phyloP scores from a whole-genome alignment of 35 echinoderm and acorn worm species.

The Eucidaris tribuloides region DNA sequence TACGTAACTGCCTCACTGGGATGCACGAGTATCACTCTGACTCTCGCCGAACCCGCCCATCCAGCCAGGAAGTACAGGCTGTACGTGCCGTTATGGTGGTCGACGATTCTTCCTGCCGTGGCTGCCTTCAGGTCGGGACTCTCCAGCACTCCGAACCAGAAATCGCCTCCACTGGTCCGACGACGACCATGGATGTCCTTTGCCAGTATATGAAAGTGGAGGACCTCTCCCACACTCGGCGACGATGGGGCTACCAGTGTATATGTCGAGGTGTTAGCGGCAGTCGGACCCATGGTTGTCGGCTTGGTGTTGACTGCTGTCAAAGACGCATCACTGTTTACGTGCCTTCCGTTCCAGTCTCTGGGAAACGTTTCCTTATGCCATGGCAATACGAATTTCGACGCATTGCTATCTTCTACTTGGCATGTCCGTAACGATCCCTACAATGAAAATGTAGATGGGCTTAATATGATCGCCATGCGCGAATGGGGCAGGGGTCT shows the following conservation, averaged over 20 bases:
- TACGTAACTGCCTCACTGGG: conserved; percentile 23
- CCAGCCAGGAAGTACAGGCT: conserved; percentile 53
- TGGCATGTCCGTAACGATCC: too few relatives aligned
- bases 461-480: too few relatives aligned
- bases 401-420: too few relatives aligned
- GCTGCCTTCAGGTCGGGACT: conserved; percentile 14
- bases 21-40: conserved; percentile 32
- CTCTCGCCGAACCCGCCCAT: conserved; percentile 22
- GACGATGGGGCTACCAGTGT: background rate
- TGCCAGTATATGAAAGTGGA: background rate
- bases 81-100: conserved; percentile 59
- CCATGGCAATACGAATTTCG: too few relatives aligned
- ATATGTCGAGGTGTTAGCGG: background rate
- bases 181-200: background rate
- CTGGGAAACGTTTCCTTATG: too few relatives aligned
- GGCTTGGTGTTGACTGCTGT: background rate
- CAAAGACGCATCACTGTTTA: background rate
- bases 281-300: background rate
- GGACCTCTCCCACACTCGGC: background rate
- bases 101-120: conserved; percentile 36
- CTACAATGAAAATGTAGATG: too few relatives aligned
- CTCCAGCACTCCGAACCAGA: conserved; percentile 10
- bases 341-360: too few relatives aligned
- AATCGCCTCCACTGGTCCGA: background rate
- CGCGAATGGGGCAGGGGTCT: too few relatives aligned